Conservation (phyloP, 1,140 invertebrate genomes). For the Hycleus cichorii region DNA sequence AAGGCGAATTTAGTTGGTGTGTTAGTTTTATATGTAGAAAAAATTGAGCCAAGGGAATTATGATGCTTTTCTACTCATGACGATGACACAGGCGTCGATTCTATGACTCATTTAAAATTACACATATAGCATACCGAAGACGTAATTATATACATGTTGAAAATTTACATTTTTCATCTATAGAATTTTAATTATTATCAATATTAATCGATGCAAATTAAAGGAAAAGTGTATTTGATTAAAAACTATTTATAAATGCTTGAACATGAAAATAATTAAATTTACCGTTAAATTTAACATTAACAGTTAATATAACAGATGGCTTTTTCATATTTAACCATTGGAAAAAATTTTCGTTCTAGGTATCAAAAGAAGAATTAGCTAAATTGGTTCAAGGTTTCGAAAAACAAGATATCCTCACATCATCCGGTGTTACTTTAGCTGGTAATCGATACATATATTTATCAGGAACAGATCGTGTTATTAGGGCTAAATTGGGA, state of each 20-base stretch:
- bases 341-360: conserved; percentile 30
- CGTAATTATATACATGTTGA: too few species aligned
- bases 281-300: too few species aligned
- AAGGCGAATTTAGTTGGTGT: background rate
- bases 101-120: conserved; percentile 5
- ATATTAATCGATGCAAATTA: too few species aligned
- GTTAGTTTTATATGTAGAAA: background rate
- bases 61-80: background rate
- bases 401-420: conserved; percentile 75
- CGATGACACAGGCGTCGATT: conserved; percentile 3
- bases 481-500: conserved; percentile 83
- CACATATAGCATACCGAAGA: conserved; percentile 1
- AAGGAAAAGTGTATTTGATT: too few species aligned
- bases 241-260: too few species aligned
- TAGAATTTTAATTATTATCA: too few species aligned
- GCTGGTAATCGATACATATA: conserved; percentile 87
- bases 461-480: conserved; percentile 82
- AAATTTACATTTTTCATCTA: too few species aligned
- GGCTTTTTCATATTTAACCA: conserved; percentile 29
- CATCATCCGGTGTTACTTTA: conserved; percentile 79
- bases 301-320: too few species aligned
- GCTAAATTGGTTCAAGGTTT: conserved; percentile 79
- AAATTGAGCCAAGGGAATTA: conserved; percentile 9
- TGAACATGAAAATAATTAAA: too few species aligned
- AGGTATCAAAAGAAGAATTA: conserved; percentile 86